phyloP scores from a whole-genome alignment of 2,797 vertebrate genomes.

The Gadopsis bispinosus region DNA sequence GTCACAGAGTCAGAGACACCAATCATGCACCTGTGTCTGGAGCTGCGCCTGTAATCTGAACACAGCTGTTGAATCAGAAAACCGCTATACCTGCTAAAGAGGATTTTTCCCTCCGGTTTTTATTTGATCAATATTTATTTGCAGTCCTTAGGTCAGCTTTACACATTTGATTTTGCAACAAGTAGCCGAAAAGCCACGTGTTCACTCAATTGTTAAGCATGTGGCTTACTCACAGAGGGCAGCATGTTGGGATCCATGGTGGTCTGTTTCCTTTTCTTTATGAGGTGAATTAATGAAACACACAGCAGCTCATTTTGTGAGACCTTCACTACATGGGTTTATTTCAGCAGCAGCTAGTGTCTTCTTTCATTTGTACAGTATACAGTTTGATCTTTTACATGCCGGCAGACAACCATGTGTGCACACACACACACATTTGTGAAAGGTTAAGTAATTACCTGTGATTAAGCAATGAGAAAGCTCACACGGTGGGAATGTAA shows the following conservation, averaged over 20 bases:
- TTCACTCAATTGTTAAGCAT: constrained; percentile 15
- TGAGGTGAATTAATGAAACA: constrained; percentile 64
- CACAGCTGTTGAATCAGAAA: constrained; percentile 38
- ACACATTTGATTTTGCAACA: constrained; percentile 5
- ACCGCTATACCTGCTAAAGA: not conserved
- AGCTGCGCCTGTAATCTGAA: constrained; percentile 37
- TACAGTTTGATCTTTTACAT: not conserved
- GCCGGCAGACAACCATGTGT: not conserved
- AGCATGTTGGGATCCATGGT: constrained; percentile 23
- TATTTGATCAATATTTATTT: not conserved
- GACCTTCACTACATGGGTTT: constrained; percentile 27
- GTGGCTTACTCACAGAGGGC: constrained; percentile 15
- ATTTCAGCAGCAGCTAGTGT: constrained; percentile 41
- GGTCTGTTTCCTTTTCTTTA: constrained; percentile 61
- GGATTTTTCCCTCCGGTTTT: not conserved
- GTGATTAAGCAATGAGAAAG: constrained; percentile 44
- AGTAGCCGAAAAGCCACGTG: constrained; percentile 20
- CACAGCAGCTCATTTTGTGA: constrained; percentile 51
- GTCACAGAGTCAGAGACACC: constrained; percentile 59
- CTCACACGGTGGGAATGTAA: constrained; percentile 50
- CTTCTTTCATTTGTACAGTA: constrained; percentile 34
- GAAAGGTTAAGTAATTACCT: constrained; percentile 55
- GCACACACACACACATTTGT: constrained; percentile 7
- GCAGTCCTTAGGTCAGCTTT: not conserved
- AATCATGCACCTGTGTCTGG: constrained; percentile 61